Conservation (phyloP, 1,140 invertebrate species). For the Cherax destructor region DNA sequence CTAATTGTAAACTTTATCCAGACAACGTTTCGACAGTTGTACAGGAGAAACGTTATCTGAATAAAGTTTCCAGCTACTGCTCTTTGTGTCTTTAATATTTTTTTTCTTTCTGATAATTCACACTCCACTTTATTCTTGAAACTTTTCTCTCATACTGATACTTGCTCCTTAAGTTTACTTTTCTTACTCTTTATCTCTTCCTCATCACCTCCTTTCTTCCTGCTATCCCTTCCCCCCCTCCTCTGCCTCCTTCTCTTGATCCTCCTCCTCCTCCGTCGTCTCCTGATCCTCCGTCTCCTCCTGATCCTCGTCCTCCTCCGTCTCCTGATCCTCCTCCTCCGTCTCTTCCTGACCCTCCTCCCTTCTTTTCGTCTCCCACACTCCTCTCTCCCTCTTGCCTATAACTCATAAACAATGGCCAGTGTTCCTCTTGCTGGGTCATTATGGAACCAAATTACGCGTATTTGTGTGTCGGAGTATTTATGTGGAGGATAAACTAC, state of each 20-base stretch:
- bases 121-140: background rate
- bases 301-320: background rate
- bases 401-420: background rate
- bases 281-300: too few relatives aligned
- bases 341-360: background rate
- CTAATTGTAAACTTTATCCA: too few relatives aligned
- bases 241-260: background rate
- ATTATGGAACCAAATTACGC: slow-evolving; percentile 52
- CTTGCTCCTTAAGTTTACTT: background rate
- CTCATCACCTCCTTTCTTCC: background rate
- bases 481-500: slow-evolving; percentile 47
- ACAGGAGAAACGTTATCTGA: too few relatives aligned
- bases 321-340: background rate
- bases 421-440: slow-evolving; percentile 4
- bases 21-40: too few relatives aligned
- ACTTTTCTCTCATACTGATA: too few relatives aligned
- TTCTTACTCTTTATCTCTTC: background rate
- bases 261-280: background rate
- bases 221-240: background rate
- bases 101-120: background rate
- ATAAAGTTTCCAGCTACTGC: background rate
- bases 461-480: slow-evolving; percentile 52
- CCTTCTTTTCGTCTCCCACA: background rate
- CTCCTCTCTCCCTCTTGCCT: background rate
- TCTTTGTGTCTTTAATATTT: background rate